phyloP scores from a whole-genome alignment of 2,888 invertebrate species.

The Agrenia bidenticulata region DNA sequence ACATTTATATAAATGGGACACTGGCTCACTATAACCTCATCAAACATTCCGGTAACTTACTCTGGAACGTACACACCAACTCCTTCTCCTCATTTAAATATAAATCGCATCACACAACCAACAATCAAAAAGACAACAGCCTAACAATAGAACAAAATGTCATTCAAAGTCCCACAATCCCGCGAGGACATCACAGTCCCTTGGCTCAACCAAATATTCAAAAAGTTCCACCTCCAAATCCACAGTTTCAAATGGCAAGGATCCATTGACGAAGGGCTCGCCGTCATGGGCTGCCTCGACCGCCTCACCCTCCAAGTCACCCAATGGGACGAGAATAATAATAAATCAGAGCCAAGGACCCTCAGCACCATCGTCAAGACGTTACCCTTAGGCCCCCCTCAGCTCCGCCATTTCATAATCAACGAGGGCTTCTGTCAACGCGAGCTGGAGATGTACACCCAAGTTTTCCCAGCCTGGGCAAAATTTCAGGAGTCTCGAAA shows the following conservation, averaged over 20 bases:
- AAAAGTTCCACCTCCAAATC: constrained; percentile 18
- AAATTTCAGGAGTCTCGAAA: constrained; percentile 28
- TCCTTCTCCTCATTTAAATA: background rate
- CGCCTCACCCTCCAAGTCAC: constrained; percentile 25
- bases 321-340: background rate
- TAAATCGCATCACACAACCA: background rate
- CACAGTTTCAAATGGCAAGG: constrained; percentile 26
- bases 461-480: constrained; percentile 32
- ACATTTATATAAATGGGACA: no score
- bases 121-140: background rate
- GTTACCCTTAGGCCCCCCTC: constrained; percentile 25
- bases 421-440: constrained; percentile 29
- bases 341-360: constrained; percentile 10
- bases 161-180: constrained; percentile 25
- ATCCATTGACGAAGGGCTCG: constrained; percentile 16
- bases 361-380: constrained; percentile 33
- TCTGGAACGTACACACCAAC: no score
- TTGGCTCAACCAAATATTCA: constrained; percentile 30
- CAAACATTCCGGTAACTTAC: no score
- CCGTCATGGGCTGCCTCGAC: constrained; percentile 24
- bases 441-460: constrained; percentile 35
- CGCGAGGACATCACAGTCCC: constrained; percentile 29
- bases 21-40: no score
- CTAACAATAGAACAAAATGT: no score
- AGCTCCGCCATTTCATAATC: constrained; percentile 21